Base-by-base conservation (phyloP, 2,797 vertebrate species). In the Anisognathus igniventris region DNA sequence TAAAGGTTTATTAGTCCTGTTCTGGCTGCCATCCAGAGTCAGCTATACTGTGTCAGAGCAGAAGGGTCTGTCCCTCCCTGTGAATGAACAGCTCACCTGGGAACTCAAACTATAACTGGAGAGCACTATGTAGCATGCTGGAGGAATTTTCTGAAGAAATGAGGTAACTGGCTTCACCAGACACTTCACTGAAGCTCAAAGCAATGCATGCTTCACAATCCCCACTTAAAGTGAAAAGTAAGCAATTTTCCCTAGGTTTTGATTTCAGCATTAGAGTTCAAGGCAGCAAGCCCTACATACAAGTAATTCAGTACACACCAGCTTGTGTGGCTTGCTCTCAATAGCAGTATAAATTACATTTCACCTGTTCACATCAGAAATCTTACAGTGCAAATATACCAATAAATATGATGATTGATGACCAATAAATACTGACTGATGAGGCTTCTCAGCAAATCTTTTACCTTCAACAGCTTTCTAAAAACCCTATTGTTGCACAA, bases 231-330 rank as follows among this genome's bases (percentile, higher is more conserved):
- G 18, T 37, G 13, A 71, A 83, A 93, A 82, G 11, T 37, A 65
- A 56, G 37, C 2, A 2, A 24, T 50, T 86, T 92, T 72, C 65
- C 45, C 53, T 40, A 37, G 21, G 18, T 54, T 86, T 77, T 85
- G 22, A 28, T 72, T 93, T 74, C 72, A 66, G 8, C 28, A 30
- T 37, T 44, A 80, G 40, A 67, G 23, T 21, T 91, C 21, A 58
- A 86, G 18, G 47, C 17, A 88, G 39, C 7, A 39, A 94, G 68
- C 22, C 23, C 24, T 47, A 58, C 42, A 50, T 23, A 51, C 56
- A 96, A 87, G 8, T 62, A 84, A 88, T 86, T 94, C 88, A 95
- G 42, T 70, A 91, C 42, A 96, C 62, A 88, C 71, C 48, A 91
- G 71, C 39, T 76, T 80, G 31, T 25, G 42, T 48, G 30, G 48